phyloP scores from a whole-genome alignment of 2,797 vertebrate genomes.

The Ceryle rudis region DNA sequence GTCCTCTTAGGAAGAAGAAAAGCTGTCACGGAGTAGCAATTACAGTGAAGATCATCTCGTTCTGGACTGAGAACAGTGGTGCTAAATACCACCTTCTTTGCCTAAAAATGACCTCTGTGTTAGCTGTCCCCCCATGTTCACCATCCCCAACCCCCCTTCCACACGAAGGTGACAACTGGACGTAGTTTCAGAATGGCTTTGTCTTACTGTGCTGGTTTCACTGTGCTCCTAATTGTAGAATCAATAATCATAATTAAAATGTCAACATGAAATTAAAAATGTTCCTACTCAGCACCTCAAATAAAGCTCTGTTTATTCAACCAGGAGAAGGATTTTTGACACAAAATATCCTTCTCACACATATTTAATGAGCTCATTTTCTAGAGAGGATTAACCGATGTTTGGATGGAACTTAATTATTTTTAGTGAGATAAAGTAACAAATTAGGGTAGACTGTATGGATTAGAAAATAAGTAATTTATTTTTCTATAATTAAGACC shows the following conservation, averaged over 20 bases:
- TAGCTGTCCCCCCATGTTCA: neutral
- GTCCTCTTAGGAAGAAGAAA: neutral
- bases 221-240: neutral
- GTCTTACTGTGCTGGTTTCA: neutral
- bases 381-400: constrained; percentile 34
- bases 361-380: constrained; percentile 60
- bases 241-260: constrained; percentile 6
- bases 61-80: neutral
- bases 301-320: constrained; percentile 27
- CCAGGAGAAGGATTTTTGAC: neutral
- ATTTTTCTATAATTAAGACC: constrained; percentile 52
- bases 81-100: neutral
- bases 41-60: neutral
- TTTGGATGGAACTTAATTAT: constrained; percentile 64
- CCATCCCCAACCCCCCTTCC: no score
- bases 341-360: constrained; percentile 27
- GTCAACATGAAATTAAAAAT: constrained; percentile 5
- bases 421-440: constrained; percentile 47
- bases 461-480: constrained; percentile 63
- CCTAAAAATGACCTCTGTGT: neutral
- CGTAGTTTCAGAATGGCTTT: neutral
- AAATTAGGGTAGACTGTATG: constrained; percentile 25
- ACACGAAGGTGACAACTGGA: neutral
- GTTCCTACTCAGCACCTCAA: neutral
- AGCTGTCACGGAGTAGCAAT: neutral